Conservation (phyloP, 2,797 vertebrate genomes). For the Oreonectes daqikongensis region DNA sequence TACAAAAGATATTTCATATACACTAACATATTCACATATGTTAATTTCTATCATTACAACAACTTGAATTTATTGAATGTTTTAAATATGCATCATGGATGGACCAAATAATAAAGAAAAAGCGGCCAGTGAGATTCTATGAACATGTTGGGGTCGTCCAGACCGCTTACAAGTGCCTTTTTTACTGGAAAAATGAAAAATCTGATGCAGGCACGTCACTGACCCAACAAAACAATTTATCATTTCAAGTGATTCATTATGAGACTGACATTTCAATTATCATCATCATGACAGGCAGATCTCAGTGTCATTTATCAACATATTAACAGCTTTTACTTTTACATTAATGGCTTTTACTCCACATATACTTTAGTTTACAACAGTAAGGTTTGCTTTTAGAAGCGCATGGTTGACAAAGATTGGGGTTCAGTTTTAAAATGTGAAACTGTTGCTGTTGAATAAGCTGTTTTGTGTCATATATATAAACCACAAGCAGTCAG, state of each 20-base stretch:
- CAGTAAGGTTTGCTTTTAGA: not conserved
- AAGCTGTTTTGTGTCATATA: not conserved
- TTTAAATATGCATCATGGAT: too few relatives aligned
- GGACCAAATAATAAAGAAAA: too few relatives aligned
- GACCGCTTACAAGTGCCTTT: not conserved
- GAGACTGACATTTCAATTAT: slow-evolving; percentile 46
- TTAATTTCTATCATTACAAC: too few relatives aligned
- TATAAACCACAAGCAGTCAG: not conserved
- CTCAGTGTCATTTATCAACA: slow-evolving; percentile 31
- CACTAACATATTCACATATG: too few relatives aligned
- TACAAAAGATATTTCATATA: too few relatives aligned
- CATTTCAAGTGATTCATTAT: slow-evolving; percentile 57
- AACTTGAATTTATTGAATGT: too few relatives aligned
- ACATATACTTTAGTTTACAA: not conserved
- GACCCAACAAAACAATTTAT: slow-evolving; percentile 58
- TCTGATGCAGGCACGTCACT: slow-evolving; percentile 42
- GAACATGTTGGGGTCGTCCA: not conserved
- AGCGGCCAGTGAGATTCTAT: not conserved
- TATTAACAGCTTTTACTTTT: slow-evolving; percentile 18
- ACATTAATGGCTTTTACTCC: slow-evolving; percentile 2
- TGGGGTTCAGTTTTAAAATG: not conserved
- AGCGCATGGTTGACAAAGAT: not conserved
- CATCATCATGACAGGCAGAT: slow-evolving; percentile 32
- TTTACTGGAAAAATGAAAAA: not conserved
- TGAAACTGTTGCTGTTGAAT: not conserved